Conservation (phyloP, 2,797 vertebrate genomes). For the Premnoplex brunnescens region DNA sequence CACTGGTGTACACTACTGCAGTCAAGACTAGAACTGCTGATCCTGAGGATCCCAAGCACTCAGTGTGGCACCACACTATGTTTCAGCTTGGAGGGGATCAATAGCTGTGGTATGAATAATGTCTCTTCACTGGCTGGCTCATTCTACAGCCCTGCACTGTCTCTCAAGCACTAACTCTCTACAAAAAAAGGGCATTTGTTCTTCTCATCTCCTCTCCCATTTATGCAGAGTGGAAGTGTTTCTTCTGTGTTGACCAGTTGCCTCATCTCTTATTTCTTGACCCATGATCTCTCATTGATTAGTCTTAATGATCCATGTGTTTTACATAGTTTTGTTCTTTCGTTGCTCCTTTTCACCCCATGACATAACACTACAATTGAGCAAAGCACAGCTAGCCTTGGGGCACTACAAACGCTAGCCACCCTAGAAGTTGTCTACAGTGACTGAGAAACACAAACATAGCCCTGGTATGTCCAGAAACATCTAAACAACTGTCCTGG, state of each 20-base stretch:
- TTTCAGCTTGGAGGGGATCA: not conserved
- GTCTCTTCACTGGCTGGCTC: not conserved
- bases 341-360: not conserved
- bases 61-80: accelerated
- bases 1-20: not conserved
- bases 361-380: not conserved
- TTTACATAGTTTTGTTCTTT: not conserved
- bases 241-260: not conserved
- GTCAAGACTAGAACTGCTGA: not conserved
- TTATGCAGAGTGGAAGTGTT: not conserved
- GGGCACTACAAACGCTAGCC: not conserved
- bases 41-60: not conserved
- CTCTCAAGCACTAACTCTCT: not conserved
- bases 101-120: not conserved
- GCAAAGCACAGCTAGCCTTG: not conserved
- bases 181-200: not conserved
- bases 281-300: not conserved
- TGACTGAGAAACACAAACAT: not conserved
- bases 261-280: not conserved
- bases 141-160: not conserved
- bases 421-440: not conserved
- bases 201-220: not conserved
- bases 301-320: not conserved
- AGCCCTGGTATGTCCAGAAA: not conserved
- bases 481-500: not conserved